phyloP scores from a whole-genome alignment of 2,113 vertebrate species.

The Mixornis gularis region DNA sequence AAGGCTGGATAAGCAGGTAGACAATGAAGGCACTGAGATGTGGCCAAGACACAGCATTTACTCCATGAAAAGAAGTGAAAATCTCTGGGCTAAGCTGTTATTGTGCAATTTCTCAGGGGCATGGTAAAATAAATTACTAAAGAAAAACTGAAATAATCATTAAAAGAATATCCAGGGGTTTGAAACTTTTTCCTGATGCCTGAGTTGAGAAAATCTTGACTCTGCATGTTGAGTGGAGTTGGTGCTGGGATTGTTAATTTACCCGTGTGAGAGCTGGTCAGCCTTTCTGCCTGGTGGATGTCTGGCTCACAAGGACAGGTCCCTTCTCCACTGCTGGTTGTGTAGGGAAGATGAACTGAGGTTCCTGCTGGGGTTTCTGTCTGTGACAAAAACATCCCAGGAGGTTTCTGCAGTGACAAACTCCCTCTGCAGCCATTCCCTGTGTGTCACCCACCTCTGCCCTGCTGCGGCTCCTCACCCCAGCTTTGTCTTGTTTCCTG shows the following conservation, averaged over 20 bases:
- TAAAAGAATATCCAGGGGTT: background rate
- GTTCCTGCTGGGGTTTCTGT: background rate
- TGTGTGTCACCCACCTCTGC: background rate
- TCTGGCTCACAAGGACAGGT: background rate
- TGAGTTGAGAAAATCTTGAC: background rate
- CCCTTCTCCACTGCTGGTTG: background rate
- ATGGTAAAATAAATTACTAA: background rate
- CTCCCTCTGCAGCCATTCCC: background rate
- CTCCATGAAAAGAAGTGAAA: background rate
- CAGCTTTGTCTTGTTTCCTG: background rate
- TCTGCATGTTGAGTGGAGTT: background rate
- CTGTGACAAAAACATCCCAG: background rate
- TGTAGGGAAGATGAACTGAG: background rate
- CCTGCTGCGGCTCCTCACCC: background rate
- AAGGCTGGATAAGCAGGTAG: background rate
- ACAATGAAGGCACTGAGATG: background rate
- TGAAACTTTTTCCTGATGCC: background rate
- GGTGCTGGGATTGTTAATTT: background rate
- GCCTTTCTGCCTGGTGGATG: accelerated
- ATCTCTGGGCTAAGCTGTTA: background rate
- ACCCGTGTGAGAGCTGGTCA: background rate
- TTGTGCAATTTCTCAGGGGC: background rate
- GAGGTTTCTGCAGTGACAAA: background rate
- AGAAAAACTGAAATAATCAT: background rate
- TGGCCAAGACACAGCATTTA: background rate